Evolutionary conservation across 92 coral and sea anemone genomes (phyloP), one percentile per base, ranked within the genome.

Genomic region (Galaxea fascicularis): DNA sequence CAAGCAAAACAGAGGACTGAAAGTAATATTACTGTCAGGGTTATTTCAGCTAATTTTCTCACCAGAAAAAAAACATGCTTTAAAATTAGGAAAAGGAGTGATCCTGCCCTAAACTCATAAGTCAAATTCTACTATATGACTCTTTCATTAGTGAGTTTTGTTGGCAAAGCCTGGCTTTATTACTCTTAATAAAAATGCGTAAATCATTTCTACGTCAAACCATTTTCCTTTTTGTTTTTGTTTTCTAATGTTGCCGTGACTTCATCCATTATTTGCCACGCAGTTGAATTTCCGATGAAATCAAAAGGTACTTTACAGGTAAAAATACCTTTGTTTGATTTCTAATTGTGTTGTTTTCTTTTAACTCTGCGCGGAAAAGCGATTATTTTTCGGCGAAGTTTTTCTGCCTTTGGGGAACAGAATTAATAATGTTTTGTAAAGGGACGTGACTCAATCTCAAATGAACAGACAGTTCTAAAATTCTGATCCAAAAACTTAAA

Each of bases 221-320:
- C 20, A 49, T 49, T 45, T 71, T 51, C 9, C 47, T 17, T 73
- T 51, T 73, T 49, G 62, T 26, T 73, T 73, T 71, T 22, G 15
- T 21, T 60, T 60, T 60, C 2, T 60, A 60, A 8, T 60, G 11
- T 0, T 10, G 12, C 12, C 79, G 65, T 53, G 65, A 52, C 53
- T 49, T 73, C 49, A 73, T 15, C 77, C 76, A 26, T 58, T 9
- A 25, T 49, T 73, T 73, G 47, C 77, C 77, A 49, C 60, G 62
- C 62, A 73, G 35, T 49, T 73, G 77, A 14, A 8, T 35, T 58
- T 76, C 12, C 6, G 0, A 57, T 53, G 53, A 58, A 76, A 44
- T 39, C 53, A 57, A 58, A 57, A 24, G n/a, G 30, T 16, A 10
- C 45, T 16, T 67, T 10, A 17, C 24, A 13, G 10, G 15, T 17